Base-by-base conservation (phyloP, 1,140 invertebrate genomes). In the Drosophila chauvacae region DNA sequence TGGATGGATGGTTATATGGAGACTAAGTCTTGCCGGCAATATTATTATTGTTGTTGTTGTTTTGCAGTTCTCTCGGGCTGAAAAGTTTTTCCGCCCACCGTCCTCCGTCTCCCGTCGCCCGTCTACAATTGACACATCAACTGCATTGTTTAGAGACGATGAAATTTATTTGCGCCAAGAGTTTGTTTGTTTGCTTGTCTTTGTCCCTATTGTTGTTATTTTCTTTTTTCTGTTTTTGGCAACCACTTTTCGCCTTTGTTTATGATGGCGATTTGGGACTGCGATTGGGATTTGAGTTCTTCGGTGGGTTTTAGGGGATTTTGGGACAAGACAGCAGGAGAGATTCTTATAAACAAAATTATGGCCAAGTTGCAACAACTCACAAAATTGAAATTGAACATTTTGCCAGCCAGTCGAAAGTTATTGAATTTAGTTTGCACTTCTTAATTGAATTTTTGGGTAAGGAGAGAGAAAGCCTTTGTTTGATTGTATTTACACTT, bases 141-240 rank as follows among this genome's bases (percentile, higher is more conserved):
- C 75, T 70, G 81, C 77, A 85, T 74, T 86, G 82, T 86, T 86
- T 86, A 81, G 77, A 62, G 77, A 65, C 68, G 57, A 71, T 73
- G 62, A 73, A 64, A 79, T 80, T 79, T 79, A 74, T 80, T 80
- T 73, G 68, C 60, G 35, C 73, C 62, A 56, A 70, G 33, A 70
- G 41, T 51, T 45, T 35, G 26, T 77, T 51, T 56, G 47, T 62
- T 63, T 63, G 47, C 39, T 62, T n/a, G 9, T 58, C 61, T 58
- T 66, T 50, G 65, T 55, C 37, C 68, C 68, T 51, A 80, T 69
- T 73, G 68, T 47, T 73, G 58, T 6, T n/a, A n/a, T n/a, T n/a
- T n/a, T n/a, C n/a, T n/a, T n/a, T 78, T 50, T 45, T 75, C 30
- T 53, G 42, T 48, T n/a, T 74, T 59, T 66, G 45, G 53, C 56